These are phyloP conservation scores for Smithornis capensis DNA, from an alignment of 2,113 vertebrate genomes.

Conservation along the genomic window DNA sequence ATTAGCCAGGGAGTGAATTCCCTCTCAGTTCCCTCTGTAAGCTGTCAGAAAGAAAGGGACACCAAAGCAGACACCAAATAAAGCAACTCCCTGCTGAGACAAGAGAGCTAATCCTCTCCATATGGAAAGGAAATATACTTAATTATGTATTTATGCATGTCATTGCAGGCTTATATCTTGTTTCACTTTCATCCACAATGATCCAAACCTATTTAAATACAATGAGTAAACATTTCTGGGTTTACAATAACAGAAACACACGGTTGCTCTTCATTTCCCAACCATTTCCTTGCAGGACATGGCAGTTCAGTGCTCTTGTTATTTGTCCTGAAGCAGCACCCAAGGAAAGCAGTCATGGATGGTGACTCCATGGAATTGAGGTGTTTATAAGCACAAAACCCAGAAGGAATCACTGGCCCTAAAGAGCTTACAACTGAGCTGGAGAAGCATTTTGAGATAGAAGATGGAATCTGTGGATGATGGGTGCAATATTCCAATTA, in stretches of 20 bases:
- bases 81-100: constrained; percentile 56
- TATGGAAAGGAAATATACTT: constrained; percentile 57
- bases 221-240: constrained; percentile 33
- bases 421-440: not conserved
- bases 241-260: not conserved
- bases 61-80: constrained; percentile 59
- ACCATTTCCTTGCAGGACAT: not conserved
- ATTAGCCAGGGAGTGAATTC: not conserved
- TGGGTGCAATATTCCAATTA: not conserved
- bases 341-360: not conserved
- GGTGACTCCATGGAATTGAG: not conserved
- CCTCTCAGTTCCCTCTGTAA: not conserved
- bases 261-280: not conserved
- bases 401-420: not conserved
- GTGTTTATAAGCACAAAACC: not conserved
- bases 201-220: constrained; percentile 28
- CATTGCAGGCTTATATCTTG: constrained; percentile 54
- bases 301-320: not conserved
- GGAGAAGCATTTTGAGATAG: not conserved
- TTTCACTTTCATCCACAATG: constrained; percentile 41
- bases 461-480: not conserved
- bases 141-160: constrained; percentile 58
- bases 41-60: constrained; percentile 55
- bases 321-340: not conserved
- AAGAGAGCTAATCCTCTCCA: constrained; percentile 56